Evolutionary conservation across 2,113 vertebrate genomes (phyloP).

Genomic region (Oncorhynchus tshawytscha): DNA sequence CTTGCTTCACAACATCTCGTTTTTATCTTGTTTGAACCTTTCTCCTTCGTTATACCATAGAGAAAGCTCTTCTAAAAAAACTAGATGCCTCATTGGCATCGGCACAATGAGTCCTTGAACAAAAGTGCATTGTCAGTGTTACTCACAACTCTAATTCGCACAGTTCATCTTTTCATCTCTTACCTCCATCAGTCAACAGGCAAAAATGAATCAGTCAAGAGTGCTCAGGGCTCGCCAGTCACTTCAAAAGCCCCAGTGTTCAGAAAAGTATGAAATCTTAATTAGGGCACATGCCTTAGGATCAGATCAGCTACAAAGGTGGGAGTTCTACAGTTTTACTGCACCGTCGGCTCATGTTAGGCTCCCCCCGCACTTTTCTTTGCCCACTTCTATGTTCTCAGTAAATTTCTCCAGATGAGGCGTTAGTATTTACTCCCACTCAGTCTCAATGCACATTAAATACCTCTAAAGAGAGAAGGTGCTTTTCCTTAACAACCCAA

Average conservation of each 20-base stretch:
- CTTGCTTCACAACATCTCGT: no score
- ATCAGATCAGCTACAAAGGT: constrained; percentile 41
- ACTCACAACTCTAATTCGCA: constrained; percentile 21
- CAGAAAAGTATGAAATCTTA: constrained; percentile 66
- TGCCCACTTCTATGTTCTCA: constrained; percentile 45
- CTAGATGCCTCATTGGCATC: background rate
- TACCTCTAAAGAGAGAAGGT: constrained; percentile 10
- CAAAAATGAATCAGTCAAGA: background rate
- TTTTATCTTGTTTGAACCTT: no score
- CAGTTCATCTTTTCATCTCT: constrained; percentile 32
- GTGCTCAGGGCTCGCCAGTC: constrained; percentile 44
- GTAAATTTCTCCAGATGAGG: constrained; percentile 50
- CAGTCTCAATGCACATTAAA: constrained; percentile 46
- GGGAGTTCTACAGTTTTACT: constrained; percentile 36
- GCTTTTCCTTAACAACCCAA: constrained; percentile 31
- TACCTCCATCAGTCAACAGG: constrained; percentile 50
- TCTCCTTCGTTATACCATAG: no score
- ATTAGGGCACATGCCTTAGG: constrained; percentile 46
- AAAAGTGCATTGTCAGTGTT: background rate
- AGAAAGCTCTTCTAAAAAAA: no score
- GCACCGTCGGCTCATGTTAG: constrained; percentile 19
- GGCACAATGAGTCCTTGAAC: background rate
- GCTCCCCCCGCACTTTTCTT: constrained; percentile 11
- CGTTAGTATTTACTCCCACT: constrained; percentile 49
- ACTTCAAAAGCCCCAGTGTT: constrained; percentile 45